phyloP scores from a whole-genome alignment of 2,888 invertebrate genomes.

The Amiota mariae region DNA sequence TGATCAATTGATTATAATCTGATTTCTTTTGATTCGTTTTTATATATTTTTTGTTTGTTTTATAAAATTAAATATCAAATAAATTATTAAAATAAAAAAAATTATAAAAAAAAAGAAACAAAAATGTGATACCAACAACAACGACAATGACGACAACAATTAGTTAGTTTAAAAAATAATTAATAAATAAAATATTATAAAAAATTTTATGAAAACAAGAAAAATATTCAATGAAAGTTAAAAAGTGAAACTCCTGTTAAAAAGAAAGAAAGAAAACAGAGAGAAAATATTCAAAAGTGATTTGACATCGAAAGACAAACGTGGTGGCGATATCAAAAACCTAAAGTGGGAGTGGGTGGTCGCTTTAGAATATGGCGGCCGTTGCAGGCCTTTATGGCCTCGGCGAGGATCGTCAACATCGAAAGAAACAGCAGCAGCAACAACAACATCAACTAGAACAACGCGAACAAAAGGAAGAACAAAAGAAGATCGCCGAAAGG shows the following conservation, averaged over 20 bases:
- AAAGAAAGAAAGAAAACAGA: slow-evolving; percentile 25
- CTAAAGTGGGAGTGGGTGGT: not conserved
- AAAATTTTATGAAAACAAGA: too few species aligned
- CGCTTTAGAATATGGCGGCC: slow-evolving; percentile 78
- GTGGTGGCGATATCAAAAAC: not conserved
- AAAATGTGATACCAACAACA: not conserved
- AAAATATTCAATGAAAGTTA: not conserved
- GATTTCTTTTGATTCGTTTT: too few species aligned
- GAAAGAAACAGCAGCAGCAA: slow-evolving; percentile 74
- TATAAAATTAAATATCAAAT: too few species aligned
- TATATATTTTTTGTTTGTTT: too few species aligned
- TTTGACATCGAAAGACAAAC: not conserved
- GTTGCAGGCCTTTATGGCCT: slow-evolving; percentile 87
- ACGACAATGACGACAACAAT: not conserved
- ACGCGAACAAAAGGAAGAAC: slow-evolving; percentile 76
- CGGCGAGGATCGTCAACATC: slow-evolving; percentile 80
- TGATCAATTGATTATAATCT: too few species aligned
- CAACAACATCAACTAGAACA: slow-evolving; percentile 76
- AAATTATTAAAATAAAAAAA: too few species aligned
- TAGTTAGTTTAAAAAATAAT: not conserved
- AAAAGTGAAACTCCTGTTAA: not conserved
- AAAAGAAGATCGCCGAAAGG: slow-evolving; percentile 70
- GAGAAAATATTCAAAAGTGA: not conserved
- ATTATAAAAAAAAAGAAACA: too few species aligned
- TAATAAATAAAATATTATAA: too few species aligned